Conservation (phyloP, 2,888 invertebrate genomes). For the Cryptophagus acutangulus region DNA sequence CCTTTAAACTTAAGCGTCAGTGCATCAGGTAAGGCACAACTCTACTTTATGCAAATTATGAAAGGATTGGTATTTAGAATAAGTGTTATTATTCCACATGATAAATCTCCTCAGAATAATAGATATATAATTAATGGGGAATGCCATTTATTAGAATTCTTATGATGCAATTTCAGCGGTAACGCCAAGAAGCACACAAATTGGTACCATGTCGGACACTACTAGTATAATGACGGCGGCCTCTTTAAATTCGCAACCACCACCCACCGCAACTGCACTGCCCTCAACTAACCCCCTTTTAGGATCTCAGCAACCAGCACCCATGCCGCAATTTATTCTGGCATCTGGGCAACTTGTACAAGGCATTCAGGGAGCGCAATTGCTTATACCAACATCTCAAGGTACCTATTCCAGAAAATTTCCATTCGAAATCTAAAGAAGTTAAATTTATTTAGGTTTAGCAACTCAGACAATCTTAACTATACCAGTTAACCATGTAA, state of each 20-base stretch:
- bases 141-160: no score
- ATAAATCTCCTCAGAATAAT: no score
- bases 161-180: constrained; percentile 26
- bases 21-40: constrained; percentile 43
- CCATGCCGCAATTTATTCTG: constrained; percentile 87
- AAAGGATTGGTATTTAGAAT: constrained; percentile 1
- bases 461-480: constrained; percentile 94
- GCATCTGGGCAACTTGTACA: constrained; percentile 89
- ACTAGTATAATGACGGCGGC: constrained; percentile 28
- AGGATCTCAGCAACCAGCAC: constrained; percentile 57
- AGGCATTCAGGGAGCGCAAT: constrained; percentile 89
- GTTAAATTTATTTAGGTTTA: constrained; percentile 60
- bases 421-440: neutral
- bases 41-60: constrained; percentile 1
- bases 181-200: constrained; percentile 31
- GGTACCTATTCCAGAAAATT: no score
- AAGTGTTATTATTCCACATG: no score
- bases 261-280: constrained; percentile 26
- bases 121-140: no score
- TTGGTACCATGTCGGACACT: constrained; percentile 28
- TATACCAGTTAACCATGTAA: constrained; percentile 88
- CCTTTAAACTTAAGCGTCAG: constrained; percentile 76
- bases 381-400: constrained; percentile 85
- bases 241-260: constrained; percentile 27
- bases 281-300: constrained; percentile 55